These are phyloP conservation scores for Recurvirostra avosetta DNA, from an alignment of 2,113 vertebrate genomes.

Conservation along the genomic window DNA sequence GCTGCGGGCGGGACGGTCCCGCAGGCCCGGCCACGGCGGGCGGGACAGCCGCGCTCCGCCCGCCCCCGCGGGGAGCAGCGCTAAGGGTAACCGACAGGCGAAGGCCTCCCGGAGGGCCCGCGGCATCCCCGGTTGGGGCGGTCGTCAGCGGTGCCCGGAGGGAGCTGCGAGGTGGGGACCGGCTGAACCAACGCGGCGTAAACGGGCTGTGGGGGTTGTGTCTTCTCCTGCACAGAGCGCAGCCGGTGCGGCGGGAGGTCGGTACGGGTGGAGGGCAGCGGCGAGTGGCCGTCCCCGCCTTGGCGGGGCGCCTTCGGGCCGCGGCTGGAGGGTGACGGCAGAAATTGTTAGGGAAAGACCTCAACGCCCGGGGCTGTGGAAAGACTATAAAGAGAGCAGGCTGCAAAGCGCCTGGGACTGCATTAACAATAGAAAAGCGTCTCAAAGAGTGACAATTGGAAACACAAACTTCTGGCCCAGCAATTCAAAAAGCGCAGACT, in stretches of 20 bases:
- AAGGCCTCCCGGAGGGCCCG: background rate
- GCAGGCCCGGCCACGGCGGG: background rate
- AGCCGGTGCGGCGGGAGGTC: accelerated
- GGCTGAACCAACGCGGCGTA: background rate
- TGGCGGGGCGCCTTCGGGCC: background rate
- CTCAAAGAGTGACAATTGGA: conserved; percentile 38
- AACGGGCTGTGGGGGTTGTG: accelerated
- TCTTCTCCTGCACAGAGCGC: accelerated
- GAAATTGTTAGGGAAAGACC: background rate
- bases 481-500: background rate
- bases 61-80: background rate
- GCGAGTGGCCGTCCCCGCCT: no score
- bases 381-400: background rate
- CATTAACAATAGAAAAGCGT: background rate
- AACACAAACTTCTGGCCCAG: conserved; percentile 31
- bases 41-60: background rate
- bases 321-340: background rate
- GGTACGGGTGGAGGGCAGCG: background rate
- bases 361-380: background rate
- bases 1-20: no score
- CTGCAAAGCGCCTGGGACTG: background rate
- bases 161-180: background rate
- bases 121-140: background rate
- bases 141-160: background rate
- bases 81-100: background rate